Percentiles rank a stretch among this genome's conserved stretches.
Evolutionary conservation across 1,140 invertebrate genomes (phyloP).

Genomic region (Meloidogyne hapla): DNA sequence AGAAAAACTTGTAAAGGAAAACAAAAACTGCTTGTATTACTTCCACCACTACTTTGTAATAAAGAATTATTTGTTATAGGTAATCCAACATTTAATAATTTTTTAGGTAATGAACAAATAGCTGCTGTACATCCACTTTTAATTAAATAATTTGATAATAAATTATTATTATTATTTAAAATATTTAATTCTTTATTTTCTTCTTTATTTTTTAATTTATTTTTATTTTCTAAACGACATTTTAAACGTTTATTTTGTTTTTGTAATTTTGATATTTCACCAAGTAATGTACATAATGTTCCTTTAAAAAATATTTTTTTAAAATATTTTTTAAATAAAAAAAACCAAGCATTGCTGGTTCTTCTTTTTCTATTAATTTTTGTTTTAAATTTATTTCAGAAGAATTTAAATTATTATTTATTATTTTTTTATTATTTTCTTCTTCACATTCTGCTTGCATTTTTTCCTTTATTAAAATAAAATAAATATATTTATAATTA

Average conservation of each 20-base stretch:
- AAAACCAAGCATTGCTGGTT: neutral
- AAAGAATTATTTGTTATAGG: no score
- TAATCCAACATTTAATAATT: neutral
- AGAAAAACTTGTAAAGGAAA: neutral
- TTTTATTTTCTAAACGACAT: slow-evolving; percentile 24
- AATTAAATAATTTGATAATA: slow-evolving; percentile 2
- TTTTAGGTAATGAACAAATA: neutral
- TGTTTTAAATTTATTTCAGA: neutral
- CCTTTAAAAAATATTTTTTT: slow-evolving; percentile 20
- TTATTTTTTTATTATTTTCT: slow-evolving; percentile 11
- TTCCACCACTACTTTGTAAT: no score
- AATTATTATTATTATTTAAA: neutral
- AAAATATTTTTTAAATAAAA: neutral
- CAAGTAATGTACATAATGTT: slow-evolving; percentile 37
- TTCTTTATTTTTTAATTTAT: neutral
- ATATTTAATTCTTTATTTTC: neutral
- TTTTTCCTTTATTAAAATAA: neutral
- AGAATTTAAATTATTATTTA: slow-evolving; percentile 10
- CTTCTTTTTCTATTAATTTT: neutral
- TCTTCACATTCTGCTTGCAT: slow-evolving; percentile 21
- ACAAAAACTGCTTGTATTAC: no score
- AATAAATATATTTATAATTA: neutral
- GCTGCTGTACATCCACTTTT: slow-evolving; percentile 4
- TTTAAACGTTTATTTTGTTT: slow-evolving; percentile 34
- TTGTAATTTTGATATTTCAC: slow-evolving; percentile 39